Evolutionary conservation across 2,113 vertebrate species (phyloP).

Genomic region (Leptodactylus fuscus): DNA sequence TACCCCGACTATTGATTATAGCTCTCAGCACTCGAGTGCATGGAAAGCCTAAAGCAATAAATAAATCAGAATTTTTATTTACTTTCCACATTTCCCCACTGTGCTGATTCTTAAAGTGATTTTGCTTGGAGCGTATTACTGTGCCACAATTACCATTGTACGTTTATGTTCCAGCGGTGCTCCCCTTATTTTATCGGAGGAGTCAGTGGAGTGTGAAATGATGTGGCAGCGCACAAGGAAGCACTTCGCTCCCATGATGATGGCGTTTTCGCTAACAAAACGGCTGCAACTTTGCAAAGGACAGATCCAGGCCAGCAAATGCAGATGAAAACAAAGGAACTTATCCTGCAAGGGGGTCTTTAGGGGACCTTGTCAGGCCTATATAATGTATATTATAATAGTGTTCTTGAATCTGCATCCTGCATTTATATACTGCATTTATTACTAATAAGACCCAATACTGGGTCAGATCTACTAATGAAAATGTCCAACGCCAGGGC

Average conservation of each 20-base stretch:
- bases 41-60: conserved; percentile 1
- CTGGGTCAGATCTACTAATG: too few species aligned
- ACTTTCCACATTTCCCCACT: conserved; percentile 24
- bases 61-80: conserved; percentile 38
- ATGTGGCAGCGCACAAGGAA: background rate
- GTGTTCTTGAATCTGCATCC: too few species aligned
- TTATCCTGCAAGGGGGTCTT: background rate
- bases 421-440: too few species aligned
- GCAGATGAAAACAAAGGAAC: background rate
- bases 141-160: conserved; percentile 3
- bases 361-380: too few species aligned
- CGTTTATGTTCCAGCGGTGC: conserved; percentile 20
- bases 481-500: too few species aligned
- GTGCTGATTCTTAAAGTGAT: conserved; percentile 33
- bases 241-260: background rate
- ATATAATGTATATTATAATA: too few species aligned
- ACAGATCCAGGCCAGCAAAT: background rate
- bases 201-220: conserved; percentile 39
- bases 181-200: conserved; percentile 28
- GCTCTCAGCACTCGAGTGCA: background rate
- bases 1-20: conserved; percentile 20
- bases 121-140: conserved; percentile 24
- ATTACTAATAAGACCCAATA: too few species aligned
- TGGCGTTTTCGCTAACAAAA: background rate
- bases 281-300: background rate